These are phyloP conservation scores for Agriopis leucophaearia DNA, from an alignment of 2,888 invertebrate genomes.

Conservation along the genomic window DNA sequence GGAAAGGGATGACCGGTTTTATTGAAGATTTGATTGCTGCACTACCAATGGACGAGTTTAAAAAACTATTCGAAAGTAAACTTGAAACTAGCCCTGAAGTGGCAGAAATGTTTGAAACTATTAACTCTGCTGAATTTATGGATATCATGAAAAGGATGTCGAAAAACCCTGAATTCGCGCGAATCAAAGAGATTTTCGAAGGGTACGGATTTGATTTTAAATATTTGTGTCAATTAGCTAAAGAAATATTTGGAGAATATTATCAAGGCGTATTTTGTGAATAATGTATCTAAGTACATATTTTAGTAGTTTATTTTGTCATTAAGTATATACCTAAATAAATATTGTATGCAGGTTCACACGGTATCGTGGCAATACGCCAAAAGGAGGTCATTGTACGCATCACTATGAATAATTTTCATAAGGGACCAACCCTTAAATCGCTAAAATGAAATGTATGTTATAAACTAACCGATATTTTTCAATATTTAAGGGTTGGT, in stretches of 20 bases:
- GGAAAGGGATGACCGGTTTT: constrained; percentile 53
- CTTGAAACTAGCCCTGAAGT: constrained; percentile 54
- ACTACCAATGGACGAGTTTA: constrained; percentile 58
- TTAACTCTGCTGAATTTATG: constrained; percentile 59
- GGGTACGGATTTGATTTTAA: constrained; percentile 57
- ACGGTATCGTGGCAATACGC: too few relatives aligned
- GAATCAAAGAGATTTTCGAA: constrained; percentile 55
- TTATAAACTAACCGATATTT: too few relatives aligned
- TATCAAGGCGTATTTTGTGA: constrained; percentile 55
- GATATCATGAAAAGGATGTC: constrained; percentile 57
- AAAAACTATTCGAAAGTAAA: constrained; percentile 57
- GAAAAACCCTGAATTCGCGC: constrained; percentile 54
- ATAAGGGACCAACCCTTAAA: too few relatives aligned
- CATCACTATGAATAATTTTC: too few relatives aligned
- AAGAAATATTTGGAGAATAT: constrained; percentile 56
- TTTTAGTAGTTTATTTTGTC: neutral
- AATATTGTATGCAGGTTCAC: too few relatives aligned
- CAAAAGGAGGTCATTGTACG: too few relatives aligned
- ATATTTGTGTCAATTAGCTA: constrained; percentile 51
- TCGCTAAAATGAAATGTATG: too few relatives aligned
- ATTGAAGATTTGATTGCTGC: constrained; percentile 52
- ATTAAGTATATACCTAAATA: neutral
- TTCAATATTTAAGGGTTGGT: neutral
- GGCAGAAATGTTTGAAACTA: constrained; percentile 52
- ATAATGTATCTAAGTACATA: constrained; percentile 8